Base-by-base conservation (phyloP, 2,113 vertebrate species). In the Cariama cristata region DNA sequence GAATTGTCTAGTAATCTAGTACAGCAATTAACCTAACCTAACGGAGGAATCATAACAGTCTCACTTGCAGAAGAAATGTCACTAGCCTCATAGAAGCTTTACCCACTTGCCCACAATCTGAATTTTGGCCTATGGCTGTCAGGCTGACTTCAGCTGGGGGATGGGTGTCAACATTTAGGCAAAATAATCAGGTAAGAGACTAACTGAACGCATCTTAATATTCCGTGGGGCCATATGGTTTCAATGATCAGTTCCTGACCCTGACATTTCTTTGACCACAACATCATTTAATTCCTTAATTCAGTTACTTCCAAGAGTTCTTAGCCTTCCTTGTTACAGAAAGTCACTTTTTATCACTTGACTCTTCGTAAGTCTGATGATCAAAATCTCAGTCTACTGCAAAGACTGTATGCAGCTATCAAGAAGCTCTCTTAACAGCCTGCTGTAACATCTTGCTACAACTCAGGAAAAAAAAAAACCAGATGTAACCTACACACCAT, bases 121-220 rank as follows among this genome's bases (percentile, higher is more conserved):
- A 82, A 72, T 88, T 93, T 52, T 47, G 49, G 35, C 9, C 44
- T 56, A 14, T 2, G 3, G n/a, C 11, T 90, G 45, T n/a, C 24
- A 79, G n/a, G 27, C 12, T 90, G 56, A 77, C 47, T 89, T 84
- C 13, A 77, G 17, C 1, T 20, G 17, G 14, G 7, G 5, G 4
- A 58, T 4, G 8, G 15, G 9, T n/a, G 23, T 6, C 33, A 89
- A 33, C 4, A 49, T 18, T 44, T 22, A 53, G 9, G 20, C 44
- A 55, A 87, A 81, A 71, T n/a, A 68, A 53, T 42, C 30, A 42
- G 7, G 5, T 38, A n/a, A 56, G 26, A 69, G 18, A 38, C 6
- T 27, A 44, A 40, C 5, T n/a, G 38, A 86, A 79, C 3, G 0
- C 4, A 14, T 5, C 33, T 32, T 2, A 0, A 7, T 28, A 53